Base-by-base conservation (phyloP, 2,113 vertebrate genomes). In the Prunella fulvescens region DNA sequence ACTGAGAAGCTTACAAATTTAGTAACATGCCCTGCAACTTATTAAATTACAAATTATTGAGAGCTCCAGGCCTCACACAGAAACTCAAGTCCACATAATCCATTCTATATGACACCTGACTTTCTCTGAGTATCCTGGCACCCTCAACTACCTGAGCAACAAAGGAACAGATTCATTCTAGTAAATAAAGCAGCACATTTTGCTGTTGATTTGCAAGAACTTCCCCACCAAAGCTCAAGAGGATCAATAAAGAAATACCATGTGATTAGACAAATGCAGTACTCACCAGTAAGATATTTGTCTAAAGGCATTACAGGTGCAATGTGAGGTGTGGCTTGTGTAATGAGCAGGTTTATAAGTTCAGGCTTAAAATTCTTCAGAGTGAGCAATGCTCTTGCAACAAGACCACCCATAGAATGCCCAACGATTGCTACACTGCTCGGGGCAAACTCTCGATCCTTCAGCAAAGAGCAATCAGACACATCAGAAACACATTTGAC, bases 351-450 rank as follows among this genome's bases (percentile, higher is more conserved):
- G 95, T 97, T 99, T 94, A 99, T 98, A 81, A 99, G 97, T 11
- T 97, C 98, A 31, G 98, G 97, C 91, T 98, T 99, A 95, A 99
- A 99, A 81, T 98, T 98, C 76, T 99, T 99, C 90, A 99, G 85
- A 16, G 99, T 99, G 94, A 99, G 99, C 76, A 99, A 97, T 0
- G 99, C 99, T 92, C 99, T 98, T 71, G 99, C 99, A 93, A 99
- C 98, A 80, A 99, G 98, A 31, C 99, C 99, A n/a, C 99, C 99
- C 99, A 99, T 99, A 67, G 99, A 99, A 96, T 99, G 99, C 24
- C 99, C 99, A 22, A 99, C 98, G 44, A 99, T 97, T 29, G 98
- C 98, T 87, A 99, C 99, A 48, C 98, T 98, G 85, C 92, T 98
- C 0, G 99, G 99, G 47, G 99, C 98, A 73, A 96, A 98, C 47